Conservation (phyloP, 2,113 vertebrate species). For the Heterocephalus glaber region DNA sequence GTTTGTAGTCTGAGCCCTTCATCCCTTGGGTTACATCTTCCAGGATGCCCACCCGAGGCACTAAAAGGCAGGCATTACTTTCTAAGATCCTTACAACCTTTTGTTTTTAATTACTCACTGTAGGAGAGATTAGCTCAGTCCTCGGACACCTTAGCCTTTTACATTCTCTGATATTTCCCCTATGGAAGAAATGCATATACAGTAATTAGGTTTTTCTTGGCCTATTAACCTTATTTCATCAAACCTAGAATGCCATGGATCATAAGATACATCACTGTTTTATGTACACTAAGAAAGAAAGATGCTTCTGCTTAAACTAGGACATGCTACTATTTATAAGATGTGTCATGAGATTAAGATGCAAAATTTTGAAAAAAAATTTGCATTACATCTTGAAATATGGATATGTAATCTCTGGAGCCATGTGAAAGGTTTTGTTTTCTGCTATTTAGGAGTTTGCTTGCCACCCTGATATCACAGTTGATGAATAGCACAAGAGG, state of each 20-base stretch:
- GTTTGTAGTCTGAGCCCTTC: not conserved
- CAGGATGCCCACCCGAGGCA: not conserved
- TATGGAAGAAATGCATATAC: not conserved
- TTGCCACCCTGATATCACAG: not conserved
- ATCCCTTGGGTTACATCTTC: not conserved
- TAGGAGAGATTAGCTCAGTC: not conserved
- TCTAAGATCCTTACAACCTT: not conserved
- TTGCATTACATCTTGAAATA: not conserved
- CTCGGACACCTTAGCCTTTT: not conserved
- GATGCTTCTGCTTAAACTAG: not conserved
- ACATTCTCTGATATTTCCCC: constrained; percentile 20
- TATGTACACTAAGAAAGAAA: not conserved
- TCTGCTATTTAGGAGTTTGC: not conserved
- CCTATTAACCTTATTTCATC: not conserved
- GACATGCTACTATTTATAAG: not conserved
- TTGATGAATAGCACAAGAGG: not conserved
- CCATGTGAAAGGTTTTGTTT: not conserved
- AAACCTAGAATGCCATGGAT: not conserved
- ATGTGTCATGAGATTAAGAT: not conserved
- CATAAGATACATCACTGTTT: not conserved
- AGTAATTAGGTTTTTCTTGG: constrained; percentile 14
- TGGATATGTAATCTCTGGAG: not conserved
- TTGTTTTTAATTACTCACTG: constrained; percentile 46
- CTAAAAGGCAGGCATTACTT: not conserved
- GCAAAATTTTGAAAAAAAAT: constrained; percentile 1